Evolutionary conservation across 2,888 invertebrate species (phyloP), one percentile per base, ranked within the genome.

Genomic region (Ornithoptera priamus): DNA sequence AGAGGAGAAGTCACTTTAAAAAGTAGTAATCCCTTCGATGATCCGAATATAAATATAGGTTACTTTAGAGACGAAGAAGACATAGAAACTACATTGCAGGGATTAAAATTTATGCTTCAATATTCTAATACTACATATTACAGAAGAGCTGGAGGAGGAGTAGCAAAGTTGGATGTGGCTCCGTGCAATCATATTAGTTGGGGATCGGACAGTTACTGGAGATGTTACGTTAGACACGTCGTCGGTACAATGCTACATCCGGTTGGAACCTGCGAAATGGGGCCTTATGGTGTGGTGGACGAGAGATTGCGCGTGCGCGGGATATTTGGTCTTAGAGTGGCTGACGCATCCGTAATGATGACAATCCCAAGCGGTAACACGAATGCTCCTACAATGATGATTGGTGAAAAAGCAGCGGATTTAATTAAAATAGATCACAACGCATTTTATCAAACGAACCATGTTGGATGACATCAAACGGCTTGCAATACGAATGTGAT

Each of bases 211-310:
- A 85, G 85, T 0, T 96, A 95, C 76, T 95, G 95, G 94, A 88
- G 88, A 60, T 96, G 96, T 77, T 93, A 94, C 76, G 89, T 93
- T 0, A 88, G 92, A 57, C 93, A 93, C 72, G 85, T 94, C 22
- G 93, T 94, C 0, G 85, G 92, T 42, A 94, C 94, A 12, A 86
- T 95, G 67, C 93, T 94, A 71, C 95, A 95, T 80, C 93, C 94
- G 50, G 93, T 93, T 0, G 92, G 93, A 0, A 88, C 90, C 1
- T 91, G 90, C 68, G 81, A 82, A 3, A 91, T 92, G 90, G 90
- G 89, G 0, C 72, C 72, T 0, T 57, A 80, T 61, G 89, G 89
- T 0, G 91, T 92, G 0, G 90, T 91, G 0, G 83, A 92, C 68
- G 88, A 85, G 68, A 79, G 77, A 60, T 74, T 91, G 39, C 80